phyloP scores from a whole-genome alignment of 2,888 invertebrate genomes.

The Gastrophysa polygoni region DNA sequence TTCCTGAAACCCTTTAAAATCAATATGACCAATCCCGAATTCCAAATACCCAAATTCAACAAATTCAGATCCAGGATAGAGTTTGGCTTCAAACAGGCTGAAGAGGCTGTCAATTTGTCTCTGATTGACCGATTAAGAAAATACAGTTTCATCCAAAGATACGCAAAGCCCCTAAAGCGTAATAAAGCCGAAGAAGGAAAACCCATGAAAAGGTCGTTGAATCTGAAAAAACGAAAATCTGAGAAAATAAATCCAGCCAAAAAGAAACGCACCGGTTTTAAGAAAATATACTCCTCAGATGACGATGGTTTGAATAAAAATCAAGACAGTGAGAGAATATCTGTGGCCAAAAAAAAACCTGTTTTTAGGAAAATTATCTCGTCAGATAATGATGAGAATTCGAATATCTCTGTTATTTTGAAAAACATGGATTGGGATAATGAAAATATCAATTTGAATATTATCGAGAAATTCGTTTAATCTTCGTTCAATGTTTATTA shows the following conservation, averaged over 20 bases:
- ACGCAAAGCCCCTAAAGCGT: constrained; percentile 22
- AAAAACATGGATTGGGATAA: constrained; percentile 8
- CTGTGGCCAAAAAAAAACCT: background rate
- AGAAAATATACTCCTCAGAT: background rate
- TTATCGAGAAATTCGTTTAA: constrained; percentile 9
- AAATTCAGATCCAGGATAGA: constrained; percentile 27
- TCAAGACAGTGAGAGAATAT: background rate
- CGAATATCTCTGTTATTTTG: constrained; percentile 13
- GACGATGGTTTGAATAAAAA: too few relatives aligned
- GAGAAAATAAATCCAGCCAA: background rate
- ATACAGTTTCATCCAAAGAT: constrained; percentile 38
- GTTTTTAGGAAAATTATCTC: background rate
- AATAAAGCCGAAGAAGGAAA: background rate
- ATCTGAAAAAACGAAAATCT: background rate
- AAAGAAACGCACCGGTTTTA: background rate
- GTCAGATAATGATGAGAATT: background rate
- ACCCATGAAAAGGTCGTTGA: background rate
- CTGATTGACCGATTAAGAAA: constrained; percentile 35
- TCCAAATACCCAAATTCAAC: constrained; percentile 16
- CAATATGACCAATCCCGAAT: constrained; percentile 23
- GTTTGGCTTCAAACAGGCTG: constrained; percentile 32
- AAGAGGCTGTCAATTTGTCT: constrained; percentile 30
- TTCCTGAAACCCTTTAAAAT: constrained; percentile 33
- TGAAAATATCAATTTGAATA: constrained; percentile 12
- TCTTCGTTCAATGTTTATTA: background rate